Percentiles rank a stretch among this genome's conserved stretches.
Evolutionary conservation across 2,888 invertebrate species (phyloP).

Genomic region (Drosophila seclusa): DNA sequence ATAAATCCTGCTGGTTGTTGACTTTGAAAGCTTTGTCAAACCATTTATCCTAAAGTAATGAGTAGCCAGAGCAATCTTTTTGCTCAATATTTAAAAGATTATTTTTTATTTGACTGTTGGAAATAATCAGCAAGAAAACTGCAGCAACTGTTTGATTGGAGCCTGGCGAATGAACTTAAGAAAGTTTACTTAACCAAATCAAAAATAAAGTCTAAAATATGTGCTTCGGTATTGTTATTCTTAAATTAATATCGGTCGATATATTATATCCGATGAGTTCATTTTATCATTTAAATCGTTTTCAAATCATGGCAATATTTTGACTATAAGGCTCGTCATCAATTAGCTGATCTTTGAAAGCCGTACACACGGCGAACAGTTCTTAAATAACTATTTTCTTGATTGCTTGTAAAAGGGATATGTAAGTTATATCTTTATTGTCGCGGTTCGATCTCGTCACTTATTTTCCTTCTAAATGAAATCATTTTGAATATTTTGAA

Average conservation of each 20-base stretch:
- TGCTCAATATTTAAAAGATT: background rate
- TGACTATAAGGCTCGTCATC: background rate
- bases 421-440: background rate
- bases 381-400: background rate
- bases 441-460: background rate
- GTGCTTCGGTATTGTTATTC: background rate
- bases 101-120: background rate
- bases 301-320: background rate
- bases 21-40: background rate
- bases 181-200: background rate
- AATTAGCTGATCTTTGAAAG: background rate
- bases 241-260: background rate
- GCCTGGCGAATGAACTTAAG: background rate
- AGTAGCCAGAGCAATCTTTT: background rate
- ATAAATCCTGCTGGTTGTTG: background rate
- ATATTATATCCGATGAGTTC: background rate
- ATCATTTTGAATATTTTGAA: background rate
- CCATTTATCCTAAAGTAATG: background rate
- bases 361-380: background rate
- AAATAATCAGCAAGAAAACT: background rate
- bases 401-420: background rate
- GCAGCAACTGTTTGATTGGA: background rate
- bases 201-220: background rate
- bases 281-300: background rate
- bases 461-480: background rate